Evolutionary conservation across 35 echinoderm and acorn worm species (phyloP).

Genomic region (Apostichopus californicus): DNA sequence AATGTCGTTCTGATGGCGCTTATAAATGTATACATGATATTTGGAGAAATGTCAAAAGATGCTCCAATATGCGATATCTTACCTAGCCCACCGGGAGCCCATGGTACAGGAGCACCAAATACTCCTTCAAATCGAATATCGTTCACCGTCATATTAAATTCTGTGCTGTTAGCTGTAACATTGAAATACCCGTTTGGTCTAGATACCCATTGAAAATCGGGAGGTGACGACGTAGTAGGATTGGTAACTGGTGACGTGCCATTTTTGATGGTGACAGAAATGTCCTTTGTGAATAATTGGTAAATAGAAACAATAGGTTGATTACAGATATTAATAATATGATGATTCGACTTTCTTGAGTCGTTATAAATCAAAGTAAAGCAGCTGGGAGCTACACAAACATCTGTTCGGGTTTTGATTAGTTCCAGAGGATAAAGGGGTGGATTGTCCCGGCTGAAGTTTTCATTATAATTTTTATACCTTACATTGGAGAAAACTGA

Average conservation of each 20-base stretch:
- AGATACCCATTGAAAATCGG: slow-evolving; percentile 76
- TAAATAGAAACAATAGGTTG: neutral
- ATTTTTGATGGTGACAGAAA: slow-evolving; percentile 63
- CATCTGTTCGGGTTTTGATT: too few species aligned
- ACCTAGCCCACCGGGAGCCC: slow-evolving; percentile 75
- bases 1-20: too few species aligned
- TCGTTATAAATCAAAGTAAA: too few species aligned
- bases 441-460: neutral
- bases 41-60: too few species aligned
- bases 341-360: too few species aligned
- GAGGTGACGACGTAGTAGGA: slow-evolving; percentile 27
- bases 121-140: slow-evolving; percentile 65
- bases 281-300: neutral
- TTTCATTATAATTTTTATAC: neutral
- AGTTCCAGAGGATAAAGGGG: neutral
- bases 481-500: too few species aligned
- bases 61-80: neutral
- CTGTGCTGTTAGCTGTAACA: slow-evolving; percentile 66
- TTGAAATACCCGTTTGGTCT: slow-evolving; percentile 80
- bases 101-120: slow-evolving; percentile 64
- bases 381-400: too few species aligned
- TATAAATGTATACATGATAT: too few species aligned
- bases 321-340: neutral
- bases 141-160: slow-evolving; percentile 70
- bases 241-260: slow-evolving; percentile 5